Evolutionary conservation across 2,888 invertebrate genomes (phyloP).

Genomic region (Drosophila neonasuta): DNA sequence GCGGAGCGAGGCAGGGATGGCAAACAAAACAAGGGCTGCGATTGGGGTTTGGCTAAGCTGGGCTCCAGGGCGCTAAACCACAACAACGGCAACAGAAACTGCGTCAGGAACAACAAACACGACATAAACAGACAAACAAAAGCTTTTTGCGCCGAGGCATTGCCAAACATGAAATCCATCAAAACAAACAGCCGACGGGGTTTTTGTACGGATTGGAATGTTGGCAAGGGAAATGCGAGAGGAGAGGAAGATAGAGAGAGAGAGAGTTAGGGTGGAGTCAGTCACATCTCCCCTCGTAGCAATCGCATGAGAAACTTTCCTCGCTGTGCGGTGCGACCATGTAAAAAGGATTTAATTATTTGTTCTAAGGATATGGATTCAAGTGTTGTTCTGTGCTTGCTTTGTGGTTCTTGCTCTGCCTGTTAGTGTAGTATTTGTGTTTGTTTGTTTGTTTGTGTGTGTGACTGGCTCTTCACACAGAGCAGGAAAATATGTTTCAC

Average conservation of each 20-base stretch:
- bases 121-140: conserved; percentile 76
- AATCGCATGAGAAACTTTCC: conserved; percentile 54
- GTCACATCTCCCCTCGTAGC: conserved; percentile 9
- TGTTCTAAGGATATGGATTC: conserved; percentile 73
- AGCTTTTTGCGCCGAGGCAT: conserved; percentile 64
- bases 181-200: conserved; percentile 75
- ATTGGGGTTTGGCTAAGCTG: conserved; percentile 30
- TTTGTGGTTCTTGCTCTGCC: conserved; percentile 36
- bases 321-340: conserved; percentile 64
- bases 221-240: background rate
- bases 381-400: conserved; percentile 22
- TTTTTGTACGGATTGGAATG: conserved; percentile 46
- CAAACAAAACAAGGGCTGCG: conserved; percentile 1
- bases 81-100: conserved; percentile 42
- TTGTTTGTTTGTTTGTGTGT: conserved; percentile 29
- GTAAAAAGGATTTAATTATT: conserved; percentile 81
- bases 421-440: conserved; percentile 29
- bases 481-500: conserved; percentile 69
- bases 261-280: background rate
- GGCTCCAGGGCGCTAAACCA: conserved; percentile 54
- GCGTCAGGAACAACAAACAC: conserved; percentile 55
- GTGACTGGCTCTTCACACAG: conserved; percentile 57
- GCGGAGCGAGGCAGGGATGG: conserved; percentile 2
- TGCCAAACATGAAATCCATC: conserved; percentile 77
- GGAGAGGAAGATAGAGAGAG: background rate